These are phyloP conservation scores for Falcaria lacertinaria DNA, from an alignment of 2,888 invertebrate species.

Conservation along the genomic window DNA sequence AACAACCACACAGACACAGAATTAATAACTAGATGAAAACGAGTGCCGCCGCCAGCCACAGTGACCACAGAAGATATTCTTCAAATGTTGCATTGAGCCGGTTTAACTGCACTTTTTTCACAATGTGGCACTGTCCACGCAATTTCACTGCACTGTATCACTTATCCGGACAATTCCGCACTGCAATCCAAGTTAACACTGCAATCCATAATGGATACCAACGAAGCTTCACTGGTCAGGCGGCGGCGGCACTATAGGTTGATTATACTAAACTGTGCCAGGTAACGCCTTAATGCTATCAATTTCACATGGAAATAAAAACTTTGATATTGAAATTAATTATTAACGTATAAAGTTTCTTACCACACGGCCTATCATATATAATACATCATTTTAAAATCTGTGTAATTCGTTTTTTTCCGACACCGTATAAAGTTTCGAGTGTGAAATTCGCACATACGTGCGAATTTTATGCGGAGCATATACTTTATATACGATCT, in stretches of 20 bases:
- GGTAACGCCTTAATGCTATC: slow-evolving; percentile 25
- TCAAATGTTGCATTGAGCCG: slow-evolving; percentile 1
- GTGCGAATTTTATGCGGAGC: no score
- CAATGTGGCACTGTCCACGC: slow-evolving; percentile 56
- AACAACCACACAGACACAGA: slow-evolving; percentile 34
- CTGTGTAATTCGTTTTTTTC: no score
- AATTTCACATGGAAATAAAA: no score
- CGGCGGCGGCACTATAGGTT: slow-evolving; percentile 61
- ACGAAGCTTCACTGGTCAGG: slow-evolving; percentile 43
- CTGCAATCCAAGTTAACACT: slow-evolving; percentile 76
- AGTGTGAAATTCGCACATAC: no score
- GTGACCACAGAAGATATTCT: slow-evolving; percentile 19
- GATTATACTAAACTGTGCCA: slow-evolving; percentile 29
- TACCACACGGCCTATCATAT: no score
- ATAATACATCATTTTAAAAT: no score
- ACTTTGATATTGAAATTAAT: no score
- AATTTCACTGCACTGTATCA: slow-evolving; percentile 66
- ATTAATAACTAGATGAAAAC: slow-evolving; percentile 62
- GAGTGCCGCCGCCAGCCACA: slow-evolving; percentile 73
- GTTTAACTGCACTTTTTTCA: slow-evolving; percentile 50
- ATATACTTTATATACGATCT: no score
- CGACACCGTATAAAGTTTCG: no score
- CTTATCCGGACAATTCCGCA: slow-evolving; percentile 58
- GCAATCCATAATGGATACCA: slow-evolving; percentile 60
- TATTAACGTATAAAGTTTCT: no score